phyloP scores from a whole-genome alignment of 1,140 invertebrate species.

The Drosophila tristis region DNA sequence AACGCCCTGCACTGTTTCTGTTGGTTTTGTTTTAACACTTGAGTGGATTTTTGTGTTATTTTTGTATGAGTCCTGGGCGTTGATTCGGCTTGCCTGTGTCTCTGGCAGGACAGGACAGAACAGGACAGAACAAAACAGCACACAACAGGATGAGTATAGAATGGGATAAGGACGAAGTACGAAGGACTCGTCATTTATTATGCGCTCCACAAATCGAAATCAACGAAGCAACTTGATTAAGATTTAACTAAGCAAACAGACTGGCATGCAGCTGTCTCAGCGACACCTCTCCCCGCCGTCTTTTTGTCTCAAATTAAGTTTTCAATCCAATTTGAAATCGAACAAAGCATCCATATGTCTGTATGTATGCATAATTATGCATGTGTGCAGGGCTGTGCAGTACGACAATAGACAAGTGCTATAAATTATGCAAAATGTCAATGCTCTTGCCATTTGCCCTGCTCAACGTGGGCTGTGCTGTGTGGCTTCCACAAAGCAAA shows the following conservation, averaged over 20 bases:
- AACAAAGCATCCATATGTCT: conserved; percentile 41
- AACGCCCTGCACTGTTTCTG: conserved; percentile 53
- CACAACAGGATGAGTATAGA: neutral
- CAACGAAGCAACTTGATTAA: conserved; percentile 79
- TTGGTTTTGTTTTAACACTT: conserved; percentile 74
- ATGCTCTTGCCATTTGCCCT: conserved; percentile 45
- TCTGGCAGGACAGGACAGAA: conserved; percentile 7
- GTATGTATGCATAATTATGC: neutral
- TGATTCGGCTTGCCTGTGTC: conserved; percentile 53
- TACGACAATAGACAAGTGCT: conserved; percentile 34
- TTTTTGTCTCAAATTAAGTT: conserved; percentile 28
- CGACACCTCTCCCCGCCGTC: conserved; percentile 13
- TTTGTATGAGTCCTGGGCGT: conserved; percentile 56
- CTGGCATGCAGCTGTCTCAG: conserved; percentile 30
- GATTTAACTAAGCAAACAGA: conserved; percentile 76
- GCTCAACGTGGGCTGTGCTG: neutral
- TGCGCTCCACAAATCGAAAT: conserved; percentile 80
- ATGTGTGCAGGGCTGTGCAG: neutral
- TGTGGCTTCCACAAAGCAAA: conserved; percentile 20
- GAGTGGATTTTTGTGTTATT: conserved; percentile 83
- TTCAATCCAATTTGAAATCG: conserved; percentile 63
- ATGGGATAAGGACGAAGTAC: conserved; percentile 21
- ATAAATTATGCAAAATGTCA: conserved; percentile 70
- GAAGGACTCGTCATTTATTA: conserved; percentile 70
- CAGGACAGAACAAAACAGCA: neutral